Base-by-base conservation (phyloP, 2,797 vertebrate genomes). In the Poecile montanus region DNA sequence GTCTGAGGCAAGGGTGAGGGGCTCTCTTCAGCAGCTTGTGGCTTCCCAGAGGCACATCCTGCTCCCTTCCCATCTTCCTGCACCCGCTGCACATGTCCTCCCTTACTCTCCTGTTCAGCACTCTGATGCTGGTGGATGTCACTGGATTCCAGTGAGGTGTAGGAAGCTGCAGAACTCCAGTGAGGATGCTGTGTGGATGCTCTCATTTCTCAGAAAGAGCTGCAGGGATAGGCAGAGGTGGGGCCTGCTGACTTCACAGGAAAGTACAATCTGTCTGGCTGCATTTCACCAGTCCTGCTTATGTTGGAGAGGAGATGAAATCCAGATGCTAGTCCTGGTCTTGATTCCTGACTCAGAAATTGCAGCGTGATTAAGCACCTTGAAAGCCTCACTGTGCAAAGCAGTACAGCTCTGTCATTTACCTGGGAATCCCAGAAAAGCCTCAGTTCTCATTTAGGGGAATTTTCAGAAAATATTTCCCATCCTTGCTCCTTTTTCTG, bases 361-460 rank as follows among this genome's bases (percentile, higher is more conserved):
- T 89, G 74, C 20, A 48, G 0, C 30, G 42, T 79, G 83, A 70
- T 84, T 34, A 84, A 86, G 27, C 45, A 11, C 11, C 85, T 77
- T 38, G 60, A 76, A 73, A 62, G 40, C 26, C 34, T 77, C 2
- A 0, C 47, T 68, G 44, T 61, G 51, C 10, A 16, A 53, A 71
- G 57, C 73, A 68, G 34, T 13, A 20, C 61, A 84, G 58, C 66
- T 91, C 47, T 85, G 71, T 51, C 60, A 34, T 77, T 91, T 89
- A 88, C 87, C 91, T 93, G 68, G 75, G 66, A 95, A 89, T 89
- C 91, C 62, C 89, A 79, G 65, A 88, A 91, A 93, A 85, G 34
- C 57, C 29, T 94, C 72, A 68, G 34, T 89, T 82, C 30, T 85
- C 16, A 51, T 74, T 91, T 72, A 74, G 89, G 87, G 88, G 86